Percentiles rank a stretch among this genome's conserved stretches.
phyloP scores from a whole-genome alignment of 1,140 invertebrate genomes.

The Latrodectus geometricus region DNA sequence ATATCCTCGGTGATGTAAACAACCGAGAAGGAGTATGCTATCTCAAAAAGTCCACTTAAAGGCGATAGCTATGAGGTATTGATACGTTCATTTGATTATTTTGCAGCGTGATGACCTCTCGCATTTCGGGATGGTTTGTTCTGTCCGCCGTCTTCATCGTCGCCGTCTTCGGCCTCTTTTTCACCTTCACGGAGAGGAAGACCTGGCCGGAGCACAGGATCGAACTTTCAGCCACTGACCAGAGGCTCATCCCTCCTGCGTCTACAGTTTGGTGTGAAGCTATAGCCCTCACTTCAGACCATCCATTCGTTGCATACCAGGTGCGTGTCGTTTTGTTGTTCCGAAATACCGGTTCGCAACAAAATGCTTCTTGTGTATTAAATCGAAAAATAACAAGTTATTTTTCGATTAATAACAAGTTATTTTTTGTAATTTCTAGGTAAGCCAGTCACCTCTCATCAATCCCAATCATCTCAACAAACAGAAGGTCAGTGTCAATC shows the following conservation, averaged over 20 bases:
- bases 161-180: constrained; percentile 53
- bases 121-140: constrained; percentile 46
- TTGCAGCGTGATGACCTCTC: not conserved
- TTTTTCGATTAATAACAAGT: not conserved
- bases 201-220: constrained; percentile 46
- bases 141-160: constrained; percentile 48
- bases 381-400: not conserved
- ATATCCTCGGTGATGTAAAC: no score
- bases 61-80: no score
- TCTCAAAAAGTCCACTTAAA: no score
- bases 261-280: constrained; percentile 53
- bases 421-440: not conserved
- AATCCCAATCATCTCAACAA: constrained; percentile 29
- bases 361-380: no score
- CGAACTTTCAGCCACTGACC: constrained; percentile 32
- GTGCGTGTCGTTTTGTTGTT: not conserved
- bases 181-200: constrained; percentile 55
- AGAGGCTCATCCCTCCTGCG: constrained; percentile 20
- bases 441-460: constrained; percentile 19
- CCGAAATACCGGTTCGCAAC: no score
- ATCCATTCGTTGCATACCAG: constrained; percentile 48
- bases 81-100: no score
- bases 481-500: constrained; percentile 17
- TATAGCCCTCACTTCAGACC: constrained; percentile 25
- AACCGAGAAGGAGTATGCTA: no score